phyloP scores from a whole-genome alignment of 2,113 vertebrate species.

The Larimichthys polyactis region DNA sequence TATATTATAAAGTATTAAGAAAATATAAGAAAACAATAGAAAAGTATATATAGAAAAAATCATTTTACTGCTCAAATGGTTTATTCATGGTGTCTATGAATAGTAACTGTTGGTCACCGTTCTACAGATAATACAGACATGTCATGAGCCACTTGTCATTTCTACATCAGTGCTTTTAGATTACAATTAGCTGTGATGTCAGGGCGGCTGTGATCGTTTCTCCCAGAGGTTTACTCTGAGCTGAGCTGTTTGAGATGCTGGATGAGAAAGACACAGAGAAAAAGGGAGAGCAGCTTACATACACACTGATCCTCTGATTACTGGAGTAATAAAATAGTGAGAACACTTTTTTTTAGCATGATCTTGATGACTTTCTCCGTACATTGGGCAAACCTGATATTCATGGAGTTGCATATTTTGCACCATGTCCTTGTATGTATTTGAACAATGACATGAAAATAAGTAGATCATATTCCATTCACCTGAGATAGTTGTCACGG shows the following conservation, averaged over 20 bases:
- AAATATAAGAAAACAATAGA: too few species aligned
- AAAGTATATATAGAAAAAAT: not conserved
- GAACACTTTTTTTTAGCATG: not conserved
- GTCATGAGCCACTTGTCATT: constrained; percentile 18
- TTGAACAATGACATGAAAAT: not conserved
- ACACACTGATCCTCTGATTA: constrained; percentile 6
- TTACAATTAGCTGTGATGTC: constrained; percentile 34
- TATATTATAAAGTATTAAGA: not conserved
- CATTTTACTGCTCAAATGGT: not conserved
- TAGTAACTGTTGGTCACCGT: not conserved
- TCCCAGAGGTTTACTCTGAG: constrained; percentile 8
- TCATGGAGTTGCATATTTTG: not conserved
- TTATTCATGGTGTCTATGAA: not conserved
- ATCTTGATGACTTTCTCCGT: not conserved
- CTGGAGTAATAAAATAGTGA: not conserved
- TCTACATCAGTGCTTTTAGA: constrained; percentile 8
- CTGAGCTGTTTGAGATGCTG: constrained; percentile 4
- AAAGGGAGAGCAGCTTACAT: not conserved
- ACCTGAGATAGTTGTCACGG: constrained; percentile 17
- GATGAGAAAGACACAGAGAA: not conserved
- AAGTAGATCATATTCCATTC: constrained; percentile 1
- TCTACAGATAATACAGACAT: not conserved
- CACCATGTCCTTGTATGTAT: not conserved
- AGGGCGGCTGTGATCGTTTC: constrained; percentile 18
- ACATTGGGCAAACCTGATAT: not conserved